Evolutionary conservation across 2,888 invertebrate species (phyloP).

Genomic region (Epistrophella euchroma): DNA sequence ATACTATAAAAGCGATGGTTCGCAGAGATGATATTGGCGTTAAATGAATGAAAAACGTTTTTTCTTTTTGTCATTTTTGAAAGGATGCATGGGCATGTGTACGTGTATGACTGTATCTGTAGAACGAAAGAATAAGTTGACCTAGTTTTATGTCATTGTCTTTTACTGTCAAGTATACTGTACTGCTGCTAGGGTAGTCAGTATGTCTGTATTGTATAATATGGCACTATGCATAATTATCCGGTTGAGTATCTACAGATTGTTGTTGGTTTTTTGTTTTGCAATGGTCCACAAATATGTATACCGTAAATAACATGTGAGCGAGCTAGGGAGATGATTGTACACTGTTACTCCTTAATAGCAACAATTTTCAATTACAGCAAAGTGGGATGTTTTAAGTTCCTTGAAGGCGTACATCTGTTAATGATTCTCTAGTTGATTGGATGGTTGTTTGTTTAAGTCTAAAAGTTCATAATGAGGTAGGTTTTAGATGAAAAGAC

Average conservation of each 20-base stretch:
- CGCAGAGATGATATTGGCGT: slow-evolving; percentile 52
- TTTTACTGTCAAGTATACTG: slow-evolving; percentile 18
- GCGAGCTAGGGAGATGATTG: neutral
- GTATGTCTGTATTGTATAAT: neutral
- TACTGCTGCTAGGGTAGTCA: neutral
- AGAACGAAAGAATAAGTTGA: slow-evolving; percentile 8
- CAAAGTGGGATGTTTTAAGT: slow-evolving; percentile 42
- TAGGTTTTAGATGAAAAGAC: neutral
- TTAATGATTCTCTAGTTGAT: slow-evolving; percentile 12
- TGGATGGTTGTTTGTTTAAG: slow-evolving; percentile 1
- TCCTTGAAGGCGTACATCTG: slow-evolving; percentile 6
- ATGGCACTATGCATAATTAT: slow-evolving; percentile 59
- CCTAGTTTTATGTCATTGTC: slow-evolving; percentile 47
- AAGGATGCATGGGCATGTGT: slow-evolving; percentile 38
- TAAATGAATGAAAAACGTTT: slow-evolving; percentile 61
- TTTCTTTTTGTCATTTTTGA: slow-evolving; percentile 12
- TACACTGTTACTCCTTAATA: slow-evolving; percentile 48
- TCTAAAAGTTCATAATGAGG: slow-evolving; percentile 17
- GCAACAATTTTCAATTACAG: slow-evolving; percentile 60
- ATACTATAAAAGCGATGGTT: neutral
- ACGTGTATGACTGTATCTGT: neutral
- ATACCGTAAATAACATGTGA: neutral
- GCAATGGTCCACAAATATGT: slow-evolving; percentile 18
- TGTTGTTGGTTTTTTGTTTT: slow-evolving; percentile 43
- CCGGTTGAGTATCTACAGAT: slow-evolving; percentile 66